Base-by-base conservation (phyloP, 1,140 invertebrate genomes). In the Aphis gossypii region DNA sequence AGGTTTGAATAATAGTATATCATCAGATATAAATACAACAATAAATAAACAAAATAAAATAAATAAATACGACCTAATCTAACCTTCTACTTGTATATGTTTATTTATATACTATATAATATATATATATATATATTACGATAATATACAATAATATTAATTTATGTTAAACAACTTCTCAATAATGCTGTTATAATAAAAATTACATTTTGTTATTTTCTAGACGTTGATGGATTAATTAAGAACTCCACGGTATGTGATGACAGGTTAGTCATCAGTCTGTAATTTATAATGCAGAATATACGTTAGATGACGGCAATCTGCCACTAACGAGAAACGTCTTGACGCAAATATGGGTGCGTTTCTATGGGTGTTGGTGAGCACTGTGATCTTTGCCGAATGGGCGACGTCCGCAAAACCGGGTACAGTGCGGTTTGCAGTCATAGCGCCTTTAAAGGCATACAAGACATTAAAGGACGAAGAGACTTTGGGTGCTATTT, bases 401-500 rank as follows among this genome's bases (percentile, higher is more conserved):
- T 30, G 25, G 11, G 35, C 38, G 14, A n/a, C 14, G 48, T 35
- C 30, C 54, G 21, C 86, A 21, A 48, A 60, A 23, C 94, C 94
- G 23, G 94, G 89, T 23, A 51, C 56, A 56, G 94, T 94, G 38
- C 94, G 94, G 18, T 92, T 94, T 20, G 87, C 94, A 18, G 94
- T 98, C 8, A 96, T 98, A 21, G 96, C 97, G 51, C 97, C 97
- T 0, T 95, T 95, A 8, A 96, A 97, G 94, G 95, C 97, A 0
- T 95, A 94, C 5, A 96, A 94, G 30, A 97, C 97, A 0, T 95
- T 94, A 4, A 96, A 94, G 30, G 97, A 97, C 94, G 96, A 93
- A 8, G 94, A 96, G 94, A 96, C 96, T 9, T 94, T 98, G 94
- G 96, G 96, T 14, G 97, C 97, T 94, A 96, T 98, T 46, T 94